These are phyloP conservation scores for Semnornis frantzii DNA, from an alignment of 2,113 vertebrate genomes.

Conservation along the genomic window DNA sequence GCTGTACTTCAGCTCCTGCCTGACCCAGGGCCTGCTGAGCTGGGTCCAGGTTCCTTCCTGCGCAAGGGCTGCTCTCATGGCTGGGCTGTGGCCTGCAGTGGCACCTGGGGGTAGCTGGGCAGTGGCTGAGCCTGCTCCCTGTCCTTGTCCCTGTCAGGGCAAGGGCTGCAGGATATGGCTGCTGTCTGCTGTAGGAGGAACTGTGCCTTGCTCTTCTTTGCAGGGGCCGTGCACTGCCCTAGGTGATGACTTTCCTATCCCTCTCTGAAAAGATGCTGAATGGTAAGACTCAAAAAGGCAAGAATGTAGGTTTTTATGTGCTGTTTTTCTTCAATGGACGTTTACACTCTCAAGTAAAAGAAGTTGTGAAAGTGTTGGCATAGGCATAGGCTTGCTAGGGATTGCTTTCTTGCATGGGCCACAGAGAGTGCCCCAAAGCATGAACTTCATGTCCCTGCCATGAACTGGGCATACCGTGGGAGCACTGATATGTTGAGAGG, in stretches of 20 bases:
- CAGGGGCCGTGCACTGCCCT: rapidly evolving
- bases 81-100: background rate
- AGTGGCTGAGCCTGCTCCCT: rapidly evolving
- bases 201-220: rapidly evolving
- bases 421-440: background rate
- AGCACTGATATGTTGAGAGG: too few relatives aligned
- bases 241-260: background rate
- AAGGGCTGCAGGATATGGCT: rapidly evolving
- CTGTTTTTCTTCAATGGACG: background rate
- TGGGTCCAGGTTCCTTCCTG: rapidly evolving
- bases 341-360: background rate
- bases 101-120: background rate
- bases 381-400: background rate
- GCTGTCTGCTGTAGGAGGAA: background rate
- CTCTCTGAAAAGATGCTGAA: background rate
- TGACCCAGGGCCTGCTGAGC: too few relatives aligned
- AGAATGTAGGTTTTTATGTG: background rate
- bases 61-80: too few relatives aligned
- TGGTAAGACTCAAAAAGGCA: background rate
- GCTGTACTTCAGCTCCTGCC: background rate
- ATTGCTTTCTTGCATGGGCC: background rate
- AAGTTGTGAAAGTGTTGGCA: background rate
- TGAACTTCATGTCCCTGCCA: rapidly evolving
- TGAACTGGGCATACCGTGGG: rapidly evolving
- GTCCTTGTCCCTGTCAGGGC: rapidly evolving